Percentiles rank a stretch among this genome's conserved stretches.
Conservation (phyloP, 2,797 vertebrate species). For the Cossypha niveicapilla region DNA sequence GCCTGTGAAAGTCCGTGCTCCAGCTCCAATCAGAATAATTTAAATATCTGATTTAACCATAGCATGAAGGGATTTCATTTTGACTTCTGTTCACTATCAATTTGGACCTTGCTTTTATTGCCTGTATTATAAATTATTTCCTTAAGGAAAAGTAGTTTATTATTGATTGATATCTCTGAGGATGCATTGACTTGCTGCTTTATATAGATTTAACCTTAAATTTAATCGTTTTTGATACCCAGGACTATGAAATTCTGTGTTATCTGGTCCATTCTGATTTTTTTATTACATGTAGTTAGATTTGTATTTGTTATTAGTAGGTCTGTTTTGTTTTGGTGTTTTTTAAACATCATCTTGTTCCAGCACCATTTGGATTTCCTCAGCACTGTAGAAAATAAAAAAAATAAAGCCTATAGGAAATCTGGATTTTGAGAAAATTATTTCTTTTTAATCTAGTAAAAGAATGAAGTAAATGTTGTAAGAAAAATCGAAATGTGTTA, state of each 20-base stretch:
- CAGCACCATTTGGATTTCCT: neutral
- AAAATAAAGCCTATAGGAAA: neutral
- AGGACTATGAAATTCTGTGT: neutral
- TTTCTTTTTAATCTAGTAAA: neutral
- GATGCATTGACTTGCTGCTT: neutral
- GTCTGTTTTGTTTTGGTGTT: neutral
- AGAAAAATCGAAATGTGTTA: neutral
- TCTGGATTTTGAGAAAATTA: neutral
- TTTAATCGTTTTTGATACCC: neutral
- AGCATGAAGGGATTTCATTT: neutral
- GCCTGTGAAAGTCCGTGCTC: neutral
- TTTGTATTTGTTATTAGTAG: neutral
- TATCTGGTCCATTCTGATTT: neutral
- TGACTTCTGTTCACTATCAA: neutral
- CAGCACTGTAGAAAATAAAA: neutral
- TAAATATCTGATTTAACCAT: neutral
- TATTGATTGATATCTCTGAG: neutral
- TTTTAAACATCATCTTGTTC: neutral
- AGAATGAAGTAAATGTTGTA: neutral
- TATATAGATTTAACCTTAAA: neutral
- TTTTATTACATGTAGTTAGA: neutral
- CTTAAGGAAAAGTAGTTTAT: neutral
- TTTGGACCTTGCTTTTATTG: neutral
- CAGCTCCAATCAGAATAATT: neutral
- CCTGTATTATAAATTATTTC: neutral